phyloP scores from a whole-genome alignment of 2,888 invertebrate genomes.

The Deilephila elpenor region DNA sequence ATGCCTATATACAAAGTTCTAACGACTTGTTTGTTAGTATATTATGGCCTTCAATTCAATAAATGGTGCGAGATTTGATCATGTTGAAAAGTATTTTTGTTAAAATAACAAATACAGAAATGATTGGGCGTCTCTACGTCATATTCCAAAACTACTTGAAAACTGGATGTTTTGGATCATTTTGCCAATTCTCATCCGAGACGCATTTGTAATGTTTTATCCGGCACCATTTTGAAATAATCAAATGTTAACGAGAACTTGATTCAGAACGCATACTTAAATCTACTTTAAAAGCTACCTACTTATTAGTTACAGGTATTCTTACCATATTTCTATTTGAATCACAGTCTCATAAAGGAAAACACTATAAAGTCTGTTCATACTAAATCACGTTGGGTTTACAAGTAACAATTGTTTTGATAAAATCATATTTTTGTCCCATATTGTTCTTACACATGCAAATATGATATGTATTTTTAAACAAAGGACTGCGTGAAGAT shows the following conservation, averaged over 20 bases:
- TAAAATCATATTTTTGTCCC: constrained; percentile 12
- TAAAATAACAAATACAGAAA: constrained; percentile 5
- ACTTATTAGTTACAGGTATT: constrained; percentile 20
- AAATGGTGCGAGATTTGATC: constrained; percentile 1
- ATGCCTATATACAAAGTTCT: constrained; percentile 31
- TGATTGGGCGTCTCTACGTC: neutral
- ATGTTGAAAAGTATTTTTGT: neutral
- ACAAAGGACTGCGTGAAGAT: neutral
- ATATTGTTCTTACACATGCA: constrained; percentile 16
- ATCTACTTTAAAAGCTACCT: constrained; percentile 32
- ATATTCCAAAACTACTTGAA: neutral
- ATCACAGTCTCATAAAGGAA: constrained; percentile 78
- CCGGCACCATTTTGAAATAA: constrained; percentile 15
- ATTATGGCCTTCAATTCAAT: constrained; percentile 15
- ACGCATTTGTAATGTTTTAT: neutral
- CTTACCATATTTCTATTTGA: constrained; percentile 58
- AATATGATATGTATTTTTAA: neutral
- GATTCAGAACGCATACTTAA: constrained; percentile 32
- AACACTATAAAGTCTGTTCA: constrained; percentile 68
- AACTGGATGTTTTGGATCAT: neutral
- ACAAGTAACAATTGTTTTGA: constrained; percentile 9
- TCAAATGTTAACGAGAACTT: constrained; percentile 5
- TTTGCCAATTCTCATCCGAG: neutral
- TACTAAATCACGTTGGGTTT: constrained; percentile 56
- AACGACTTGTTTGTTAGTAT: constrained; percentile 10